A percentile compares a stretch with the other conserved stretches of the same genome.
phyloP scores from a whole-genome alignment of 2,113 vertebrate genomes.

The Psittacara wagleri region DNA sequence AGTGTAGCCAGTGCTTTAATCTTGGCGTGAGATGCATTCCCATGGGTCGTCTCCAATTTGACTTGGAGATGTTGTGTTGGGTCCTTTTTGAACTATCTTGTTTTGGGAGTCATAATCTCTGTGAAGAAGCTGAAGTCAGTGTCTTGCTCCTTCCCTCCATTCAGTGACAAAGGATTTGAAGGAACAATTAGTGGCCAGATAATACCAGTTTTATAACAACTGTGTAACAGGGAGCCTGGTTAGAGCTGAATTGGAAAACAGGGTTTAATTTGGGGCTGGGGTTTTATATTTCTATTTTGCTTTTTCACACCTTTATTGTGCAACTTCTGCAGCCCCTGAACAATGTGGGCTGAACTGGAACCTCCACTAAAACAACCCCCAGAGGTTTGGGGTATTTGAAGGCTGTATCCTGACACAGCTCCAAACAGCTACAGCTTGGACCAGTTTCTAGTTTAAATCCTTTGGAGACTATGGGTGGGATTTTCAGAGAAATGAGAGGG shows the following conservation, averaged over 20 bases:
- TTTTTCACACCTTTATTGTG: background rate
- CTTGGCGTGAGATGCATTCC: background rate
- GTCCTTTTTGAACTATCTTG: background rate
- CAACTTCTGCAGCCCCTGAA: background rate
- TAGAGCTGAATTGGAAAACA: background rate
- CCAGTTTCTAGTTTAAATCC: background rate
- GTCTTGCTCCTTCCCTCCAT: background rate
- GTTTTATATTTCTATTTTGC: background rate
- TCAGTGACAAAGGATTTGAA: background rate
- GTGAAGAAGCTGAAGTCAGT: background rate
- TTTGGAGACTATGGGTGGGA: background rate
- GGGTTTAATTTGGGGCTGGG: background rate
- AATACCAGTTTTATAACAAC: background rate
- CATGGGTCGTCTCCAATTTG: fast-evolving
- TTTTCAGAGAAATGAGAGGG: constrained; percentile 25
- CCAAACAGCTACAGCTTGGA: background rate
- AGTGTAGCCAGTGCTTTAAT: background rate
- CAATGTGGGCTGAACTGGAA: background rate
- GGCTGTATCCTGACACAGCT: background rate
- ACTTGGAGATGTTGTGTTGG: background rate
- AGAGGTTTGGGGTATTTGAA: background rate
- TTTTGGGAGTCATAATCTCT: background rate
- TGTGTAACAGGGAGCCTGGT: background rate
- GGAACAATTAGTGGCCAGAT: background rate
- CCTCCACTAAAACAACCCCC: background rate